phyloP scores from a whole-genome alignment of 2,113 vertebrate genomes.

The Donacobius atricapilla region DNA sequence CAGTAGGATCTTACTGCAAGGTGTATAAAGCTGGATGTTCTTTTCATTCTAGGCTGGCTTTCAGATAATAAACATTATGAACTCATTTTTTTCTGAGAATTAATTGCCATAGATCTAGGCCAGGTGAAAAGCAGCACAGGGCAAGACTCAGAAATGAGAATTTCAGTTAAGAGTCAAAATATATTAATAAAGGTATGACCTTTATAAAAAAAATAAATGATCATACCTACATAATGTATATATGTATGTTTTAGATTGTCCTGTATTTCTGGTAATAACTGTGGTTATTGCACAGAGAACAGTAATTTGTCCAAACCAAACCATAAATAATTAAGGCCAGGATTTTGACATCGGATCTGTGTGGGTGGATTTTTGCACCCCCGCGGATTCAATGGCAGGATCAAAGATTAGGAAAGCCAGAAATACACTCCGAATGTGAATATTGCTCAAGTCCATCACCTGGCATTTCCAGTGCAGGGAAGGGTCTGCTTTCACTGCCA shows the following conservation, averaged over 20 bases:
- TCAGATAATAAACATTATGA: neutral
- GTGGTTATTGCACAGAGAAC: neutral
- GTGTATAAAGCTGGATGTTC: neutral
- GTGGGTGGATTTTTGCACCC: slow-evolving; percentile 58
- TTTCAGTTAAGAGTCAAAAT: neutral
- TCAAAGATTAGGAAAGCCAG: slow-evolving; percentile 51
- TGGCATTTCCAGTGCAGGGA: slow-evolving; percentile 11
- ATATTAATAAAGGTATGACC: neutral
- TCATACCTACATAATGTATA: neutral
- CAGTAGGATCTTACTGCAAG: neutral
- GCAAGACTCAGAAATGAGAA: neutral
- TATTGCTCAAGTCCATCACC: slow-evolving; percentile 19
- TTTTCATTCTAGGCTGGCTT: neutral
- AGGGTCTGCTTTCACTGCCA: slow-evolving; percentile 24
- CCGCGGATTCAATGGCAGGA: slow-evolving; percentile 32
- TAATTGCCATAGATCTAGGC: neutral
- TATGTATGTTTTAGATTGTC: neutral
- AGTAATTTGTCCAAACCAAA: slow-evolving; percentile 22
- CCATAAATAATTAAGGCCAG: slow-evolving; percentile 29
- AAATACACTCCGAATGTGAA: slow-evolving; percentile 39
- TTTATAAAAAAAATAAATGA: neutral
- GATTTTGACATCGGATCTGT: slow-evolving; percentile 30
- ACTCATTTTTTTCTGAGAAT: neutral
- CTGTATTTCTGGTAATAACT: neutral
- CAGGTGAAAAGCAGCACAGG: neutral